Evolutionary conservation across 2,113 vertebrate species (phyloP), one percentile per base, ranked within the genome.

Genomic region (Scomber scombrus): DNA sequence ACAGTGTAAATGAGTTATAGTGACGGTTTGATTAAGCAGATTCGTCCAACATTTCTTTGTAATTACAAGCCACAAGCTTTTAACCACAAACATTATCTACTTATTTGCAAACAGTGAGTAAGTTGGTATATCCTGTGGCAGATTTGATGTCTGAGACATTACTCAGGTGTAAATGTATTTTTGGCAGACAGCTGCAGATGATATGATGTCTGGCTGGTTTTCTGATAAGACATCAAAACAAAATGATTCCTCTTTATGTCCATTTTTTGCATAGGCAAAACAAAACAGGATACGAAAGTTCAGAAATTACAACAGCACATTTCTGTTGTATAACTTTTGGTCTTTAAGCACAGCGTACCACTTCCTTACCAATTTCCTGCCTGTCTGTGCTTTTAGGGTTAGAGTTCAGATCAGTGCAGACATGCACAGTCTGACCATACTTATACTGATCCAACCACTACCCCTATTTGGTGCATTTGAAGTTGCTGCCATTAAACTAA

Each of bases 331-430:
- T 71, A 71, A 78, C 67, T 50, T 80, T 71, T 82, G 71, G 65
- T 81, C 72, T 81, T 85, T 26, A 66, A 77, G 79, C 82, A 84
- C 66, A 57, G 69, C 85, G 66, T 80, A 80, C 85, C 90, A 90
- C 92, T 94, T 94, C 93, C 93, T 90, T 54, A 78, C 71, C 67
- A 81, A 79, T 75, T 92, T 91, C 92, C 92, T 93, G 92, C 45
- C 83, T 90, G 92, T 94, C 93, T 93, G 89, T 89, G 72, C 78
- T 90, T 87, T 85, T 43, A 31, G 77, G 89, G 90, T 88, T 81
- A 91, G 84, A 89, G 93, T 92, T 94, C 85, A 89, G 56, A 58
- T 40, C 46, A 73, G 52, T 43, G 50, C 47, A 71, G 70, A 78
- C 58, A 57, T 11, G 23, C 67, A 40, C 5, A 75, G 23, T 45